These are phyloP conservation scores for Lepidurus packardi DNA, from an alignment of 1,140 invertebrate species.

Conservation along the genomic window DNA sequence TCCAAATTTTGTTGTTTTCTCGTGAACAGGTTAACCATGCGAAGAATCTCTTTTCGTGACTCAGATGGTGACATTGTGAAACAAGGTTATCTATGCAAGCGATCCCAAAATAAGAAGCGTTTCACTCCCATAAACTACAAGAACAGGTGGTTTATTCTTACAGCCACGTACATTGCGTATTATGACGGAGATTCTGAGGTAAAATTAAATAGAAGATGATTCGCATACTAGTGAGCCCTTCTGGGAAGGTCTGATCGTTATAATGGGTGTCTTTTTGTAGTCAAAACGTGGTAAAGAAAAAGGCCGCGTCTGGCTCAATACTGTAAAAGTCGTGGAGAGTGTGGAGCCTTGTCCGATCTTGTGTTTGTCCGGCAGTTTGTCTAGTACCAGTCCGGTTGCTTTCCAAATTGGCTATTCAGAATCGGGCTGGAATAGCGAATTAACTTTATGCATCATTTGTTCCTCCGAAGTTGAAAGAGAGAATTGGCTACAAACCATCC, in stretches of 20 bases:
- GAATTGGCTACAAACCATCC: constrained; percentile 70
- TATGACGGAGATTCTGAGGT: constrained; percentile 73
- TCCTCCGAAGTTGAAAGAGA: constrained; percentile 60
- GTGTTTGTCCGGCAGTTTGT: constrained; percentile 24
- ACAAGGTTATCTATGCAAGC: constrained; percentile 69
- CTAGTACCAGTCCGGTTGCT: constrained; percentile 16
- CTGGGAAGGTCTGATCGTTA: neutral
- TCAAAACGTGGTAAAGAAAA: constrained; percentile 35
- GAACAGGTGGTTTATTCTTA: constrained; percentile 74
- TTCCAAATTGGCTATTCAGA: constrained; percentile 62
- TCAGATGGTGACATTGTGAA: constrained; percentile 37
- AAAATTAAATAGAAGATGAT: constrained; percentile 40
- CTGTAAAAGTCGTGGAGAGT: constrained; percentile 30
- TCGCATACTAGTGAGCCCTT: neutral
- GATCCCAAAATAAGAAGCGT: constrained; percentile 78
- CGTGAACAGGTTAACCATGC: neutral
- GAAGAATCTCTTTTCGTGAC: constrained; percentile 8
- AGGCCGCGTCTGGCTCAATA: constrained; percentile 28
- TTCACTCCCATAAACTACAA: constrained; percentile 79
- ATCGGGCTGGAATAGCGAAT: constrained; percentile 54
- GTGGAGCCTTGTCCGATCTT: constrained; percentile 26
- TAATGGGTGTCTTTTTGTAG: neutral
- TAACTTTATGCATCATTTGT: constrained; percentile 70
- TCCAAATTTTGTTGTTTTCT: neutral
- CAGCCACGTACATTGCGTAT: constrained; percentile 64